Conservation (phyloP, 2,113 vertebrate species). For the Erythrolamprus reginae region DNA sequence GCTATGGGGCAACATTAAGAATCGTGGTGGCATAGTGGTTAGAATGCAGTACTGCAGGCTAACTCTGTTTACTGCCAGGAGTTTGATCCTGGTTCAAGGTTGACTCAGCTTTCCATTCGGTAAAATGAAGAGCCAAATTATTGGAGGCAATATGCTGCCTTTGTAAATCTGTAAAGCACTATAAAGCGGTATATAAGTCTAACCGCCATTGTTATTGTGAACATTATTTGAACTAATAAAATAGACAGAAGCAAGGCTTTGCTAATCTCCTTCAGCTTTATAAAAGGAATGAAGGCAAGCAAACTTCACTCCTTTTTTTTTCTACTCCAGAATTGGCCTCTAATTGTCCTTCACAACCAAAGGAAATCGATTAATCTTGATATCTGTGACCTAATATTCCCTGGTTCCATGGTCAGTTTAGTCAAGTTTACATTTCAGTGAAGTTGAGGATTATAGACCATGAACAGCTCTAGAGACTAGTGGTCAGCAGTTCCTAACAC, state of each 20-base stretch:
- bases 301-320: neutral
- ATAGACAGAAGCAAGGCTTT: neutral
- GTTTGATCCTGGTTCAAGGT: neutral
- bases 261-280: neutral
- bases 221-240: neutral
- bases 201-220: neutral
- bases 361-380: neutral
- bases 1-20: neutral
- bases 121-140: neutral
- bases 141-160: neutral
- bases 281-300: neutral
- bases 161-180: neutral
- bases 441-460: neutral
- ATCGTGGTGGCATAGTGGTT: neutral
- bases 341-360: neutral
- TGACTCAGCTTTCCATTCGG: neutral
- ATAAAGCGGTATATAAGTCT: neutral
- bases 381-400: neutral
- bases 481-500: neutral
- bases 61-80: neutral
- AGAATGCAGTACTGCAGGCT: neutral
- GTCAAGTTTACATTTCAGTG: neutral
- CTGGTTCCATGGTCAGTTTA: neutral
- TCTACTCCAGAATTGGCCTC: neutral
- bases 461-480: neutral